Conservation (phyloP, 2,113 vertebrate species). For the Collichthys lucidus region DNA sequence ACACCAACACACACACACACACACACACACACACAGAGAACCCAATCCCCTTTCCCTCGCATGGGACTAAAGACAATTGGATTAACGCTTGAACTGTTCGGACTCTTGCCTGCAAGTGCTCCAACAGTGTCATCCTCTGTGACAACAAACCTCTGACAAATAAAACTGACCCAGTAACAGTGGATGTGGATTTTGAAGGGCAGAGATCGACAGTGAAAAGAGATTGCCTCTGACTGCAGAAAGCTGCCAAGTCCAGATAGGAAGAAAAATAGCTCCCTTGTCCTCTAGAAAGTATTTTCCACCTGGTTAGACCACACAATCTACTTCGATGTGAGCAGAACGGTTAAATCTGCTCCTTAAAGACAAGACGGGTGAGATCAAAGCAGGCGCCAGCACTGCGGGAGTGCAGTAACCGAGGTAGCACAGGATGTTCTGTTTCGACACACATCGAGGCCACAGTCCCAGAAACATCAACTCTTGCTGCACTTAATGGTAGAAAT, state of each 20-base stretch:
- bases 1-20: constrained; percentile 29
- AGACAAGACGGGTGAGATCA: constrained; percentile 62
- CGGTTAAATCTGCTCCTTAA: constrained; percentile 56
- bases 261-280: constrained; percentile 31
- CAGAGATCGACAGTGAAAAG: constrained; percentile 10
- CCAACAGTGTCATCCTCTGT: constrained; percentile 26
- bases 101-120: constrained; percentile 25
- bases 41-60: constrained; percentile 57
- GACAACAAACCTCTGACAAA: constrained; percentile 38
- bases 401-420: constrained; percentile 48
- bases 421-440: constrained; percentile 59
- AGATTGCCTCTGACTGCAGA: constrained; percentile 18
- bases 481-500: constrained; percentile 9
- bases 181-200: constrained; percentile 20
- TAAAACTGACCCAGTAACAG: constrained; percentile 20
- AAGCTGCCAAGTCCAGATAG: constrained; percentile 16
- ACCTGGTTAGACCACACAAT: constrained; percentile 63
- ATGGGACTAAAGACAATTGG: constrained; percentile 55
- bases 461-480: constrained; percentile 12
- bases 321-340: constrained; percentile 53
- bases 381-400: constrained; percentile 51
- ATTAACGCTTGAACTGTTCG: constrained; percentile 51
- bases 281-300: constrained; percentile 65
- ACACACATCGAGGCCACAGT: constrained; percentile 26
- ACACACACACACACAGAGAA: constrained; percentile 18